Percentiles rank a stretch among this genome's conserved stretches.
Evolutionary conservation across 2,888 invertebrate species (phyloP).

Genomic region (Bellardia pandia): DNA sequence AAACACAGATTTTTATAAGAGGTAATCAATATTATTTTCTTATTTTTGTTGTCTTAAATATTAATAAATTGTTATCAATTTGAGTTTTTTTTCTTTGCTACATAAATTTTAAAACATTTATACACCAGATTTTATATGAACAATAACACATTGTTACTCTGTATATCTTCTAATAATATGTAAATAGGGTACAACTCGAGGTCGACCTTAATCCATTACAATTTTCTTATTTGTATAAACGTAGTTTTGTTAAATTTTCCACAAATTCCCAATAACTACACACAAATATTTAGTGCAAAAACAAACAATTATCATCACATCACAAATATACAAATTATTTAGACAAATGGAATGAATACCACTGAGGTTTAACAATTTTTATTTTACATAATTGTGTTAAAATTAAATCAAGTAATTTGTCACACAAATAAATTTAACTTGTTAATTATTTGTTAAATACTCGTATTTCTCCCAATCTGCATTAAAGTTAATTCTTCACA

Average conservation of each 20-base stretch:
- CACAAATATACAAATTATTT: slow-evolving; percentile 28
- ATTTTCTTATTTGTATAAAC: neutral
- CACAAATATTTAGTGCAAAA: neutral
- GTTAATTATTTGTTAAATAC: slow-evolving; percentile 40
- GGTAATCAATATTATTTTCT: no score
- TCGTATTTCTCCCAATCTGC: slow-evolving; percentile 24
- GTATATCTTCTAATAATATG: no score
- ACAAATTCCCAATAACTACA: neutral
- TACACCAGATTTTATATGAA: no score
- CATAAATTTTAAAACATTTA: no score
- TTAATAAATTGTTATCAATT: no score
- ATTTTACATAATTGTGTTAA: slow-evolving; percentile 15
- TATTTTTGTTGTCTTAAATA: no score
- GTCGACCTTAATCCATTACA: neutral
- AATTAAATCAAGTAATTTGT: slow-evolving; percentile 2
- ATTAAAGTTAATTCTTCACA: neutral
- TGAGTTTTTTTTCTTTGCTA: no score
- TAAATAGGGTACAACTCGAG: neutral
- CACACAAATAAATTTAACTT: slow-evolving; percentile 15
- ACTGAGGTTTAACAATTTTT: neutral
- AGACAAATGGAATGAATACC: slow-evolving; percentile 9
- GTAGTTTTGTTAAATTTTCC: neutral
- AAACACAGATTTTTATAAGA: no score
- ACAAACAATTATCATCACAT: neutral
- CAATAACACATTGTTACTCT: no score